Evolutionary conservation across 2,113 vertebrate genomes (phyloP), one percentile per base, ranked within the genome.

Genomic region (Atlantisia rogersi): DNA sequence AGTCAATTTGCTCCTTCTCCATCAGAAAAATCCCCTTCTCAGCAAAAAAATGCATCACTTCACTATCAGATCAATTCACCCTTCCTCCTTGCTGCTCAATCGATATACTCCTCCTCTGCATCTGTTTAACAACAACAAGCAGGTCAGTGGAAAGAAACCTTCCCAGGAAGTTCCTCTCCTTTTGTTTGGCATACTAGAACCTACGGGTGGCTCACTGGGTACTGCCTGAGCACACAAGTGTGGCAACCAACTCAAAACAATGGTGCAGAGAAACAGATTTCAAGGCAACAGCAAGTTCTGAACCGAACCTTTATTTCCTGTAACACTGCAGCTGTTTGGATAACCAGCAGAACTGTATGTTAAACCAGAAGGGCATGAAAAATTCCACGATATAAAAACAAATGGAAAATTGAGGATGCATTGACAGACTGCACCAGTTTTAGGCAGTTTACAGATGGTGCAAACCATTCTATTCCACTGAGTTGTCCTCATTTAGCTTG

Each of bases 51-150:
- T 18, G 15, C 28, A 73, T 64, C 28, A 69, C 73, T 88, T 83
- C 80, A 32, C 88, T 82, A 76, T 92, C 82, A 92, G 86, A 96
- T 96, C 92, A 91, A 93, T 96, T 87, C 32, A 53, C 55, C 58
- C 53, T 93, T 86, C 64, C 73, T 58, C 69, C 69, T 91, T 0
- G 0, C 58, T 26, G 70, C 46, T 81, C n/a, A 63, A 2, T 96
- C 65, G 0, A 94, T 95, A 91, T 22, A 42, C 31, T 59, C 31
- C 39, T 81, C 75, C 69, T 71, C 65, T 69, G 55, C 58, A 32
- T 62, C 58, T 62, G n/a, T 71, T 78, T 50, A 86, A 56, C 48
- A 81, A 52, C 48, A 81, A 35, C 46, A 82, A 84, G 15, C 19
- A 42, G 40, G 39, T 60, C 84, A 82, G 25, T 58, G 26, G 32